Evolutionary conservation across 2,888 invertebrate genomes (phyloP), one percentile per base, ranked within the genome.

Genomic region (Nezara viridula): DNA sequence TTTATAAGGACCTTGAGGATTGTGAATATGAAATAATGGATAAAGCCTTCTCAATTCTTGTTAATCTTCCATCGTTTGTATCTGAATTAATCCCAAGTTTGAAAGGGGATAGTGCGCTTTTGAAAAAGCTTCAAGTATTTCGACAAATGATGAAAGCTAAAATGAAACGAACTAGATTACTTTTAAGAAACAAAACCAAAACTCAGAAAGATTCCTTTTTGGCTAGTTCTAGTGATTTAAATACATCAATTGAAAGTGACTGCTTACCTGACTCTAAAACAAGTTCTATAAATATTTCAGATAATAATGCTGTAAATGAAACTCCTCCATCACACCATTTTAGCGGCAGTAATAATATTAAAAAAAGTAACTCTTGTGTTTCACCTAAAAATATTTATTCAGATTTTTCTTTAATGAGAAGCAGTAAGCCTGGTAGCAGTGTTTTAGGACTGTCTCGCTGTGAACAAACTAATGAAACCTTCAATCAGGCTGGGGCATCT

Each of bases 21-120:
- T 93, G 94, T 90, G 95, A 96, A 91, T 93, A 94, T 90, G 94
- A 95, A 91, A 92, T 96, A 66, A 92, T 95, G 91, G 95, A 96
- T 91, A 95, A 95, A 92, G 94, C 95, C 91, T 94, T 94, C 90
- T 93, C 93, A 40, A 94, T 95, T 0, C 94, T 96, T 91, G 95
- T 95, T 91, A 94, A 94, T 92, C 95, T 96, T 91, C 96, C 96
- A 2, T 93, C 94, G 24, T 93, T 94, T 90, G 94, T 95, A 73
- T 94, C 95, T 90, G 93, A 94, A 91, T 94, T 94, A 90, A 94
- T 96, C 88, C 95, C 95, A 4, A 95, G 95, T 0, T 95, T 95
- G 92, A 94, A 95, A 91, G 92, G 90, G 19, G 90, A 90, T 40
- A 66, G 60, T 81, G 44, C 89, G 7, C 86, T 88, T 32, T 81